Conservation (phyloP, 2,888 invertebrate genomes). For the Ypsolopha scabrella region DNA sequence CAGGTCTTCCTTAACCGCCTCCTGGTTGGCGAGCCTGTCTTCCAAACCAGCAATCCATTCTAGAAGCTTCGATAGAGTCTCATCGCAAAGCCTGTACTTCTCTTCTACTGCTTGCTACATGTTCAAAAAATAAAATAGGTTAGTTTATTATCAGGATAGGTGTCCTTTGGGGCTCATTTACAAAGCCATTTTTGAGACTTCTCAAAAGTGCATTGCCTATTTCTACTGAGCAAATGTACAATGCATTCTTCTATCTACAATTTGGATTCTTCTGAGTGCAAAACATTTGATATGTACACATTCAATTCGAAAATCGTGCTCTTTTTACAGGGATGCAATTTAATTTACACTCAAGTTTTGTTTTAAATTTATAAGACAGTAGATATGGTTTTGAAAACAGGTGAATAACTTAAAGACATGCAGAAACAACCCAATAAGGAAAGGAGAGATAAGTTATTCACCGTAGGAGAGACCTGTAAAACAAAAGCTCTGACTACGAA, state of each 20-base stretch:
- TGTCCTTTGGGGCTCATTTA: neutral
- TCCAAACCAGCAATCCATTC: constrained; percentile 91
- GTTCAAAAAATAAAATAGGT: constrained; percentile 20
- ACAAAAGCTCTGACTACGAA: constrained; percentile 18
- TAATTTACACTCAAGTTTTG: neutral
- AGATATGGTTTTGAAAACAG: neutral
- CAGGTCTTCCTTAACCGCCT: constrained; percentile 87
- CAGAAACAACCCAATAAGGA: constrained; percentile 2
- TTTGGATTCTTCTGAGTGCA: neutral
- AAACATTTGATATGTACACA: neutral
- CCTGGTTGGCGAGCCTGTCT: constrained; percentile 85
- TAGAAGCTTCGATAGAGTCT: constrained; percentile 84
- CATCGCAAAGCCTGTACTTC: constrained; percentile 92
- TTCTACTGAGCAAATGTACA: constrained; percentile 25
- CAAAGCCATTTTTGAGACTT: neutral
- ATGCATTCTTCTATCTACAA: constrained; percentile 14
- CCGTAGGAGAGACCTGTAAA: constrained; percentile 23
- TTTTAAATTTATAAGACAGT: neutral
- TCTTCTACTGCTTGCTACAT: constrained; percentile 94
- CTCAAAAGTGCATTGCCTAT: constrained; percentile 10
- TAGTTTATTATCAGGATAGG: constrained; percentile 11
- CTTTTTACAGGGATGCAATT: neutral
- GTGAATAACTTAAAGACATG: constrained; percentile 11
- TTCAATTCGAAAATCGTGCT: neutral
- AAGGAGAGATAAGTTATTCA: constrained; percentile 11